Evolutionary conservation across 2,797 vertebrate genomes (phyloP).

Genomic region (Silurus aristotelis): DNA sequence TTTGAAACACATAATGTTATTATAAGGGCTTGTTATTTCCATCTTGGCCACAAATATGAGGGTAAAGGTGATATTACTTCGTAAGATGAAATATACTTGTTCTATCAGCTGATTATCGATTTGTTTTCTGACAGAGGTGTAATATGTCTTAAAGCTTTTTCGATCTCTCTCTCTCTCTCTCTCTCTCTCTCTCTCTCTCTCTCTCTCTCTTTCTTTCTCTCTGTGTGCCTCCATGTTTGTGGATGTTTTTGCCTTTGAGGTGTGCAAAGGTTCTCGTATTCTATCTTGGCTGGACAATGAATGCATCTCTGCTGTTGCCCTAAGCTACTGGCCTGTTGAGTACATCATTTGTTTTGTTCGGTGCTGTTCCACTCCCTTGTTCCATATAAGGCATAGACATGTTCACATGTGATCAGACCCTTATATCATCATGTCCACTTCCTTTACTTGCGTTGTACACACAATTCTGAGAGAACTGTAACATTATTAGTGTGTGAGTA

Average conservation of each 20-base stretch:
- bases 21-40: constrained; percentile 3
- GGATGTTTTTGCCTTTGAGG: constrained; percentile 43
- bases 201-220: too few species aligned
- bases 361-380: constrained; percentile 30
- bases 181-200: too few species aligned
- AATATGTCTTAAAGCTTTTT: constrained; percentile 43
- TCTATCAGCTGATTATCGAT: constrained; percentile 48
- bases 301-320: constrained; percentile 51
- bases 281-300: constrained; percentile 50
- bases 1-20: constrained; percentile 19
- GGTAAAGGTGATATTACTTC: constrained; percentile 40
- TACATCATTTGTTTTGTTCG: constrained; percentile 50
- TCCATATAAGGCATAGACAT: constrained; percentile 38
- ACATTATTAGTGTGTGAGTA: not conserved
- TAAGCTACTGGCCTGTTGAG: constrained; percentile 48
- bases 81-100: constrained; percentile 34
- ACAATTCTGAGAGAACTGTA: not conserved
- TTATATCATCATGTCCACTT: constrained; percentile 38
- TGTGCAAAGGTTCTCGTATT: constrained; percentile 44
- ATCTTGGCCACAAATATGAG: constrained; percentile 24
- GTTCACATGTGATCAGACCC: constrained; percentile 33
- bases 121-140: constrained; percentile 36
- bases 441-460: not conserved
- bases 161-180: not conserved
- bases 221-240: constrained; percentile 35